phyloP scores from a whole-genome alignment of 2,888 invertebrate genomes.

The Drosophila pseudotalamancana region DNA sequence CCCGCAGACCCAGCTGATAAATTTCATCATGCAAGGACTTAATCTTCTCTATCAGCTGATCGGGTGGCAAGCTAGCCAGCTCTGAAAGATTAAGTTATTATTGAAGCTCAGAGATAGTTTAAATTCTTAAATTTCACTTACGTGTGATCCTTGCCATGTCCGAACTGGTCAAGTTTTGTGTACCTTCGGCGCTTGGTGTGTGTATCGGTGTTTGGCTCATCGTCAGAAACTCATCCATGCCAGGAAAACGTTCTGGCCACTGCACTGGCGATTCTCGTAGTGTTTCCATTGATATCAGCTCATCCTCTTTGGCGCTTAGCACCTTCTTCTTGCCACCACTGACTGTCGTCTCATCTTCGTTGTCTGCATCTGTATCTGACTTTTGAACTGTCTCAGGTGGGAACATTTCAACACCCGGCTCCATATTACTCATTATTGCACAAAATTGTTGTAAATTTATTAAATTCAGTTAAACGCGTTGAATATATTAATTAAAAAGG shows the following conservation, averaged over 20 bases:
- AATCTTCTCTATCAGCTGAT: slow-evolving; percentile 95
- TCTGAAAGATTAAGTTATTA: slow-evolving; percentile 85
- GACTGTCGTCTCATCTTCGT: neutral
- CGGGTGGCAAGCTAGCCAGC: slow-evolving; percentile 90
- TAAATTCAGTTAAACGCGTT: slow-evolving; percentile 14
- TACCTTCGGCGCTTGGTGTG: slow-evolving; percentile 87
- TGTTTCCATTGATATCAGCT: slow-evolving; percentile 94
- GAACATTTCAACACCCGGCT: slow-evolving; percentile 45
- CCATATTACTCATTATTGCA: slow-evolving; percentile 38
- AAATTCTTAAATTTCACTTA: slow-evolving; percentile 85
- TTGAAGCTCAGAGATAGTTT: neutral
- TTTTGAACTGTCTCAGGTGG: slow-evolving; percentile 59
- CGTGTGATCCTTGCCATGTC: slow-evolving; percentile 91
- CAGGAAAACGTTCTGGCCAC: slow-evolving; percentile 98
- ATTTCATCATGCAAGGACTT: slow-evolving; percentile 97
- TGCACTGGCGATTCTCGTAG: slow-evolving; percentile 96
- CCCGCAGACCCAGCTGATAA: slow-evolving; percentile 96
- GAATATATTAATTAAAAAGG: slow-evolving; percentile 32
- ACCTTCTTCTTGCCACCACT: slow-evolving; percentile 11
- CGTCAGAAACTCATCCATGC: slow-evolving; percentile 93
- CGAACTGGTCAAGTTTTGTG: slow-evolving; percentile 88
- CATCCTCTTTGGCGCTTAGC: slow-evolving; percentile 85
- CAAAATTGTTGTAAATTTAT: neutral
- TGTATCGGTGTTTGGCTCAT: slow-evolving; percentile 86
- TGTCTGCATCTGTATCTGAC: slow-evolving; percentile 21